Conservation (phyloP, 1,140 invertebrate species). For the Colletes latitarsis region DNA sequence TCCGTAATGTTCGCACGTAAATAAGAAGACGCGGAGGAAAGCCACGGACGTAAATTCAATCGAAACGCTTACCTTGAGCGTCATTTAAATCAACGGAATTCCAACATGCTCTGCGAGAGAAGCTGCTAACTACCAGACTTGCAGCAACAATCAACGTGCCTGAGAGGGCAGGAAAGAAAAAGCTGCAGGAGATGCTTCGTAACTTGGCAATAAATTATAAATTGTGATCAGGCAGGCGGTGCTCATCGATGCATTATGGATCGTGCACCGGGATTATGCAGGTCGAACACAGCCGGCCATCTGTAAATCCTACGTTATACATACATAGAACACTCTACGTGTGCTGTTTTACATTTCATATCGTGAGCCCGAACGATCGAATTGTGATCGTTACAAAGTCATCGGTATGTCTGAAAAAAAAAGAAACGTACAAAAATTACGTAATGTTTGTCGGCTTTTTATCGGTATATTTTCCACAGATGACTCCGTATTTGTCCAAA, state of each 20-base stretch:
- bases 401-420: background rate
- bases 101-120: slow-evolving; percentile 11
- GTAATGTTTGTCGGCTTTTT: background rate
- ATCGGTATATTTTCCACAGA: background rate
- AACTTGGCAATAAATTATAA: slow-evolving; percentile 69
- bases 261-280: slow-evolving; percentile 56
- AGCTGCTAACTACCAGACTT: slow-evolving; percentile 35
- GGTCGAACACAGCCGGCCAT: slow-evolving; percentile 26
- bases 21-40: slow-evolving; percentile 18
- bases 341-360: slow-evolving; percentile 33
- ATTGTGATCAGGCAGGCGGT: slow-evolving; percentile 63
- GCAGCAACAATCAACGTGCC: slow-evolving; percentile 39
- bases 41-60: slow-evolving; percentile 41
- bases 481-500: background rate
- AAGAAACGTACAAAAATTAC: background rate
- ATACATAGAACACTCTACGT: slow-evolving; percentile 10
- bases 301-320: slow-evolving; percentile 33
- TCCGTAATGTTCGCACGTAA: slow-evolving; percentile 12
- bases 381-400: slow-evolving; percentile 11
- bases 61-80: slow-evolving; percentile 41
- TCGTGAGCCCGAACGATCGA: slow-evolving; percentile 17
- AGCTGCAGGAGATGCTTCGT: slow-evolving; percentile 40
- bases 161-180: background rate
- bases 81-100: slow-evolving; percentile 46
- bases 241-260: slow-evolving; percentile 67